Base-by-base conservation (phyloP, 2,113 vertebrate genomes). In the Poeciliopsis retropinna region DNA sequence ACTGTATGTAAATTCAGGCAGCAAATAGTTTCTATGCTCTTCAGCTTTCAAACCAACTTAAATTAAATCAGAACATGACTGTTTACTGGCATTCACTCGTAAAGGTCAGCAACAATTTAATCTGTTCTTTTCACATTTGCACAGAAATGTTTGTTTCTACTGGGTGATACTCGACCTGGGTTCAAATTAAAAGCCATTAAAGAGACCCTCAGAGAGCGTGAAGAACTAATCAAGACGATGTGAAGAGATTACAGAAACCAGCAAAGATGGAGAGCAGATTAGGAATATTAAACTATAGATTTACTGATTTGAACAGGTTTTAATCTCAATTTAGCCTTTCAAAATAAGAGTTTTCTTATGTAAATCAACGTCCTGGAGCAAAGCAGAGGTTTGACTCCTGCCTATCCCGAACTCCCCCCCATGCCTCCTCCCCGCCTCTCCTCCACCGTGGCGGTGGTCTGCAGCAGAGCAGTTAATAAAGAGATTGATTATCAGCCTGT, bases 401-500 rank as follows among this genome's bases (percentile, higher is more conserved):
- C 54, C 11, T n/a, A 3, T 22, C 22, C 22, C 51, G 8, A 17
- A 17, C 9, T n/a, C 17, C 17, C 51, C 47, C 6, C 51, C 25
- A n/a, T 2, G 10, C 22, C 51, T 3, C 19, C 22, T n/a, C 41
- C 84, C 94, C 88, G 80, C 81, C 92, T 87, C 91, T 93, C 92
- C 92, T 89, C 78, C 2, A 88, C 62, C 19, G 75, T 70, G 92
- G 94, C 87, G 91, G 84, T 92, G 78, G 94, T 94, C 96, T 95
- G 95, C 95, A 95, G 94, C 74, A 88, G 94, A 96, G 95, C 96
- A 95, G 96, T 95, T 97, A 97, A 96, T 97, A 96, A 97, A 97
- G 97, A 97, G 97, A 98, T 97, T 96, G 97, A 97, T 98, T 96
- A 96, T 96, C 85, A 90, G 94, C 94, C 96, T 97, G 96, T 97